Conservation (phyloP, 1,140 invertebrate species). For the Trissolcus basalis region DNA sequence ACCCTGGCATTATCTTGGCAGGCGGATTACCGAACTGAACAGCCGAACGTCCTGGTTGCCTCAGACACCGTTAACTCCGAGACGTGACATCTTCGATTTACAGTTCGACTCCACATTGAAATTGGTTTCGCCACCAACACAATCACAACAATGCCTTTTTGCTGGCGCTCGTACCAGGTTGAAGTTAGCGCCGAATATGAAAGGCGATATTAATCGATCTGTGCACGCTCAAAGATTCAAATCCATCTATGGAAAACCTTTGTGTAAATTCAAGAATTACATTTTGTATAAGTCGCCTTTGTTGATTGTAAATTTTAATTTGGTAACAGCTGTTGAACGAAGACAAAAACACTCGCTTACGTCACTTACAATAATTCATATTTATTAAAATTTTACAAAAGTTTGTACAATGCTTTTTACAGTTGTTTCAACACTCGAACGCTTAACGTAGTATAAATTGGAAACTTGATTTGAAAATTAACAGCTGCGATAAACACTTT, state of each 20-base stretch:
- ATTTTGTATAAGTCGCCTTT: no score
- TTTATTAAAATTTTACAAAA: constrained; percentile 46
- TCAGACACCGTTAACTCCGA: constrained; percentile 59
- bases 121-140: constrained; percentile 40
- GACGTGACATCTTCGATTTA: constrained; percentile 63
- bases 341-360: no score
- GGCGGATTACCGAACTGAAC: constrained; percentile 23
- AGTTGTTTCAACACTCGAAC: constrained; percentile 4
- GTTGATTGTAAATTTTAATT: no score
- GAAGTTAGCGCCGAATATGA: constrained; percentile 16
- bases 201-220: constrained; percentile 18
- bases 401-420: constrained; percentile 34
- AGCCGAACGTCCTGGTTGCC: constrained; percentile 24
- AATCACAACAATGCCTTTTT: constrained; percentile 38
- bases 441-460: constrained; percentile 21
- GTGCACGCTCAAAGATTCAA: background rate
- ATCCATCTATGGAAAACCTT: background rate
- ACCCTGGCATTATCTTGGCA: constrained; percentile 64
- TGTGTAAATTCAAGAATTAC: no score
- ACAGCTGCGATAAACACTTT: constrained; percentile 18
- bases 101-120: constrained; percentile 51
- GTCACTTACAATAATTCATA: constrained; percentile 10
- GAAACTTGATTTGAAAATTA: constrained; percentile 21
- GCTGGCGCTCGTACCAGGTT: constrained; percentile 17
- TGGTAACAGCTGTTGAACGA: no score